Percentiles rank a stretch among this genome's conserved stretches.
phyloP scores from a whole-genome alignment of 2,888 invertebrate genomes.

The Eumacrocentrus americanus region DNA sequence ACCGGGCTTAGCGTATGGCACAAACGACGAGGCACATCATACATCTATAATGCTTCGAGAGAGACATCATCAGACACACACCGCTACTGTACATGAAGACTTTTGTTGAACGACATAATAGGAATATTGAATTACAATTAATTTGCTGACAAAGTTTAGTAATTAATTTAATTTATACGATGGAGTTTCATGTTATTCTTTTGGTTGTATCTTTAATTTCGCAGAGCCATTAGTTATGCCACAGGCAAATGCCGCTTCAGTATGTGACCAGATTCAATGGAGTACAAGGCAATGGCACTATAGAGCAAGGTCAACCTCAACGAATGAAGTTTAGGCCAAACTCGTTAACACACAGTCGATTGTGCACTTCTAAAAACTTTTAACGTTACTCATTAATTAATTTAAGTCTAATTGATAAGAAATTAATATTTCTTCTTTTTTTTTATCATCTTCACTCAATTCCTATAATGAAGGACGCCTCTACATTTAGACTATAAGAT shows the following conservation, averaged over 20 bases:
- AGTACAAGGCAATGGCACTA: slow-evolving; percentile 33
- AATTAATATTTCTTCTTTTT: slow-evolving; percentile 31
- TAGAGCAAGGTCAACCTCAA: slow-evolving; percentile 37
- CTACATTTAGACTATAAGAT: slow-evolving; percentile 15
- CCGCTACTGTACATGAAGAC: slow-evolving; percentile 33
- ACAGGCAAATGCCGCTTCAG: slow-evolving; percentile 28
- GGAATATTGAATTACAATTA: background rate
- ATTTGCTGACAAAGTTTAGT: no score
- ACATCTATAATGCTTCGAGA: slow-evolving; percentile 33
- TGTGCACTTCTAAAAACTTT: slow-evolving; percentile 49
- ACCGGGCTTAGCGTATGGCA: slow-evolving; percentile 32
- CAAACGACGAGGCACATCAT: slow-evolving; percentile 37
- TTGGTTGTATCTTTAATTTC: slow-evolving; percentile 25
- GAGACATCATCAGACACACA: slow-evolving; percentile 15
- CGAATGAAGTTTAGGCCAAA: slow-evolving; percentile 52
- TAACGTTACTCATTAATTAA: slow-evolving; percentile 2
- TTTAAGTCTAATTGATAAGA: slow-evolving; percentile 30
- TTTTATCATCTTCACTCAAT: slow-evolving; percentile 40
- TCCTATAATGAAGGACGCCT: slow-evolving; percentile 50
- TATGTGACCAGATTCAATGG: slow-evolving; percentile 30
- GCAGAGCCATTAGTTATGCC: slow-evolving; percentile 30
- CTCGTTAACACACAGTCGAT: slow-evolving; percentile 49
- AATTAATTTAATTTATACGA: background rate
- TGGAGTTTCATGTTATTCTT: background rate
- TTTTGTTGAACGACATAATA: slow-evolving; percentile 23